These are phyloP conservation scores for Nestor notabilis DNA, from an alignment of 2,113 vertebrate genomes.

Conservation along the genomic window DNA sequence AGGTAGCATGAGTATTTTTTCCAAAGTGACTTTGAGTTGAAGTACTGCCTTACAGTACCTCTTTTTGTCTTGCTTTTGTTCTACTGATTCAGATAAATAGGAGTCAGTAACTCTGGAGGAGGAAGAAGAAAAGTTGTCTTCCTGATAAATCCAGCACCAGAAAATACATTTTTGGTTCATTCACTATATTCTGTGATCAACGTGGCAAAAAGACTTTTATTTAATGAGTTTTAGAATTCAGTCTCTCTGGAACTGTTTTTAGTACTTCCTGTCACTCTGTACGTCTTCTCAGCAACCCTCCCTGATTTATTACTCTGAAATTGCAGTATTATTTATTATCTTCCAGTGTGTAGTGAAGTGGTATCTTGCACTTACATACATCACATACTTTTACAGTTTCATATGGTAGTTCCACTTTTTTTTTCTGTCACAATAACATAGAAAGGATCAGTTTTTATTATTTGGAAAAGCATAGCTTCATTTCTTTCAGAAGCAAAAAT, in stretches of 20 bases:
- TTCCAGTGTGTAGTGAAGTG: not conserved
- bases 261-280: slow-evolving; percentile 25
- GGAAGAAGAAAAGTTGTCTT: not conserved
- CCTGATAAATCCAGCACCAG: not conserved
- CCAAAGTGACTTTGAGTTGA: not conserved
- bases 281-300: slow-evolving; percentile 8
- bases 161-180: slow-evolving; percentile 10
- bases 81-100: not conserved
- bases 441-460: not conserved
- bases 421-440: not conserved
- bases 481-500: not conserved
- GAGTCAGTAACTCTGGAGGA: not conserved
- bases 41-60: not conserved
- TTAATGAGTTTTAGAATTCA: slow-evolving; percentile 57
- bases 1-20: not conserved
- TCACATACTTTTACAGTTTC: not conserved
- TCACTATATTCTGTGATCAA: not conserved
- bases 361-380: not conserved
- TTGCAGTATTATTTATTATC: slow-evolving; percentile 58
- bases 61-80: not conserved
- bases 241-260: slow-evolving; percentile 56
- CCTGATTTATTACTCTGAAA: slow-evolving; percentile 60
- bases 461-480: not conserved
- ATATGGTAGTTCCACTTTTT: not conserved
- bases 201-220: slow-evolving; percentile 22